Base-by-base conservation (phyloP, 2,113 vertebrate species). In the Ariopsis seemanni region DNA sequence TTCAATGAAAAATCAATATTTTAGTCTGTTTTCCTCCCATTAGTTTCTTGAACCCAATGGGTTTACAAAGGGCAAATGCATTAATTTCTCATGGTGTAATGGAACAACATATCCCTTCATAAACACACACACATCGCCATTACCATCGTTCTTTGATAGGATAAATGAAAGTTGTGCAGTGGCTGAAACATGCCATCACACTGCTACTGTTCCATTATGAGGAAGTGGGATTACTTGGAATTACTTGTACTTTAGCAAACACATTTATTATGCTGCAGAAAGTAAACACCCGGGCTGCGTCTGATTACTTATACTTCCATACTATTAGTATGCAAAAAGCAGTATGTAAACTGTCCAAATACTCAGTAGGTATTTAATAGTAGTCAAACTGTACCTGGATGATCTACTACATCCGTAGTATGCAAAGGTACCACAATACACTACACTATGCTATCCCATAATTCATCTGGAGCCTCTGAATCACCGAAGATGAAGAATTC, bases 31-130 rank as follows among this genome's bases (percentile, higher is more conserved):
- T 58, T 20, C 4, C 18, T 14, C 48, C 9, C 53, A 17, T 14
- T 58, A 4, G 53, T 2, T 55, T 57, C 50, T 79, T 79, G n/a
- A 30, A n/a, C 77, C 15, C 52, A 27, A n/a, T 14, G 5, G 52
- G 11, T 80, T 58, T 80, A 15, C 78, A 80, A 17, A 4, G 52
- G 53, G 78, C n/a, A 34, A 58, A 80, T 58, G 78, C 78, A 80
- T 80, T 27, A 7, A 58, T 80, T 80, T 57, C 15, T 80, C 75
- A 55, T 55, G 22, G 7, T 79, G 27, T 79, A 79, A 55, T 58
- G n/a, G n/a, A 58, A 80, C 52, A 57, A 30, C 25, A 27, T 79
- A 79, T 79, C 20, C 50, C 12, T 55, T 55, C 75, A 77, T 48
- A 77, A 77, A 52, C 50, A 52, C 74, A 25, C 42, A 22, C 67